Evolutionary conservation across 1,140 invertebrate species (phyloP).

Genomic region (Pseudomyrmex dendroicus): DNA sequence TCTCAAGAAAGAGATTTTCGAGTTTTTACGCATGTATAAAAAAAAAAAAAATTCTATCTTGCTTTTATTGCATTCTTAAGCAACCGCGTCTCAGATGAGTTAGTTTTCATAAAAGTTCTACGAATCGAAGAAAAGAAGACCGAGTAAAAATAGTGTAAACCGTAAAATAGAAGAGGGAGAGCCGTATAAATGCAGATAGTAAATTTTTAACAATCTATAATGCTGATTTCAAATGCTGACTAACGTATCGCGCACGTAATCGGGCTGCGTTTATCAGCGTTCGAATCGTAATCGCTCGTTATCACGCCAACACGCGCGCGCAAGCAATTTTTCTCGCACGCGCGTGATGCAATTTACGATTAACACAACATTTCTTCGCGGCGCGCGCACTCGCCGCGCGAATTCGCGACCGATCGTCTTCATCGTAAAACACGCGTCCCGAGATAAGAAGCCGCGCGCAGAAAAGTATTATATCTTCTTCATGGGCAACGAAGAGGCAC

Average conservation of each 20-base stretch:
- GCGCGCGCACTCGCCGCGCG: conserved; percentile 18
- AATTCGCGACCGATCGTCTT: conserved; percentile 46
- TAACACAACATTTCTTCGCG: conserved; percentile 45
- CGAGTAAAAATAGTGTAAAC: not conserved
- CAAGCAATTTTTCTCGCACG: conserved; percentile 46
- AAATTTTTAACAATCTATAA: conserved; percentile 28
- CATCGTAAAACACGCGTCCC: conserved; percentile 54
- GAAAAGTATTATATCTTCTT: conserved; percentile 71
- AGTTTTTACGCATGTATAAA: not conserved
- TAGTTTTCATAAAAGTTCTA: no score
- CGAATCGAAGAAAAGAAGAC: not conserved
- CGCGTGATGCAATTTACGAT: conserved; percentile 51
- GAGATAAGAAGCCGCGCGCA: conserved; percentile 33
- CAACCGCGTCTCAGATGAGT: no score
- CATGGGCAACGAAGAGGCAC: conserved; percentile 55
- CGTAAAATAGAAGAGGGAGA: not conserved
- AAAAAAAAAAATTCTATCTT: no score
- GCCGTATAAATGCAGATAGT: conserved; percentile 21
- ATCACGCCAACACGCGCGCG: conserved; percentile 45
- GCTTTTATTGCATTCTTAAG: no score
- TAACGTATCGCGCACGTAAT: conserved; percentile 14
- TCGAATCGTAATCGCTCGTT: conserved; percentile 45
- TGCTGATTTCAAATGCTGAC: not conserved
- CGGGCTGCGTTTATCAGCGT: conserved; percentile 26
- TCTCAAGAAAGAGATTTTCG: not conserved